Base-by-base conservation (phyloP, 2,888 invertebrate species). In the Eutolmus rufibarbis region DNA sequence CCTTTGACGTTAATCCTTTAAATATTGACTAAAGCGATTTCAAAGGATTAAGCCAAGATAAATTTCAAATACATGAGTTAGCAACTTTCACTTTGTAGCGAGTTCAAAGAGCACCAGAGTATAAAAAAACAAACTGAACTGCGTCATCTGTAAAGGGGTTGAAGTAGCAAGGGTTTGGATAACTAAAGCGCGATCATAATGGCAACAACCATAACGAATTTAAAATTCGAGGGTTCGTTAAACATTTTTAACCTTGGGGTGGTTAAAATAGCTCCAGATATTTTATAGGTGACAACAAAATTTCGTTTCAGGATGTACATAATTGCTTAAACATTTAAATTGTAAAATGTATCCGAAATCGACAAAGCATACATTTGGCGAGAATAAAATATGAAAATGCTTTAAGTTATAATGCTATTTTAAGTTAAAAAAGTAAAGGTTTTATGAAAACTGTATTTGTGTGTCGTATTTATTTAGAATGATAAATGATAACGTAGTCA, bases 1-100 rank as follows among this genome's bases (percentile, higher is more conserved):
- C 74, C 9, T 78, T 78, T 92, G 92, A 91, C 92, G 91, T 89
- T 92, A 92, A 92, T 91, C 92, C 91, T 90, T 91, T 92, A 92
- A 92, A 92, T 92, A 91, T 92, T 92, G 91, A 91, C 92, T 92
- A 91, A 92, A 92, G 90, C 91, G 91, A 91, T 91, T 91, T 91
- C 90, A 91, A 90, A 91, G 92, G 92, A 91, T 92, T 92, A 92
- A 91, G 91, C 90, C 81, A 87, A 88, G 87, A 87, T 88, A 23
- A 74, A 84, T 57, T 84, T 84, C 84, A 84, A 84, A 84, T 66
- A 84, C 84, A 84, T 84, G 84, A 84, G 84, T 84, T 84, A 31
- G 74, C 84, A 66, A 84, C 19, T 84, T 84, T 84, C 74, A 66
- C 37, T 84, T 84, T 57, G 57, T 66, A 23, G 23, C 66, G 28